Evolutionary conservation across 2,888 invertebrate genomes (phyloP).

Genomic region (Drosophila neutralis): DNA sequence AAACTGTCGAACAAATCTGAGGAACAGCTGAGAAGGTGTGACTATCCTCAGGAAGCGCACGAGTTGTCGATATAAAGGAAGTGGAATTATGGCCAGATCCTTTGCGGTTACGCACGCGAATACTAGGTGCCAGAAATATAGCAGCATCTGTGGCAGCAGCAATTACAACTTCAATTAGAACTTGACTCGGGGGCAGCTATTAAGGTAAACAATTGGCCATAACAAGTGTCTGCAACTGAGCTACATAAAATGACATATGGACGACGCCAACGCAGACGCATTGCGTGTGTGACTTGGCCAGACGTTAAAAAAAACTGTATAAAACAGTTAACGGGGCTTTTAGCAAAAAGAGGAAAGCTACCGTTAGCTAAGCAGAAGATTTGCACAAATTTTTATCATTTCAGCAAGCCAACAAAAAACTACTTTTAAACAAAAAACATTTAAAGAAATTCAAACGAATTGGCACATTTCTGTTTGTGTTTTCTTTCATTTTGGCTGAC

Average conservation of each 20-base stretch:
- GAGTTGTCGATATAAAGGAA: slow-evolving; percentile 54
- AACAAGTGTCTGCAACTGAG: slow-evolving; percentile 58
- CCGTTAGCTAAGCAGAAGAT: slow-evolving; percentile 55
- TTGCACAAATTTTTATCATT: slow-evolving; percentile 43
- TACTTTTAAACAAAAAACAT: slow-evolving; percentile 49
- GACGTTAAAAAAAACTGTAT: slow-evolving; percentile 65
- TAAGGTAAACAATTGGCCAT: slow-evolving; percentile 49
- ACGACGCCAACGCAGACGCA: slow-evolving; percentile 63
- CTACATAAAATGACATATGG: slow-evolving; percentile 61
- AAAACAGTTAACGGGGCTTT: slow-evolving; percentile 38
- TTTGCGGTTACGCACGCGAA: slow-evolving; percentile 62
- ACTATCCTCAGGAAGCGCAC: slow-evolving; percentile 44
- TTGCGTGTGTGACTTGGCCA: slow-evolving; percentile 67
- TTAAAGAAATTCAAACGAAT: slow-evolving; percentile 81
- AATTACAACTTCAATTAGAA: slow-evolving; percentile 65
- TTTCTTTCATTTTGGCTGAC: slow-evolving; percentile 35
- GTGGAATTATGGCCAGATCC: slow-evolving; percentile 48
- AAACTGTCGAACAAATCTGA: slow-evolving; percentile 62
- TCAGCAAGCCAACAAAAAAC: slow-evolving; percentile 25
- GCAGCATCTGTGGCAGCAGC: slow-evolving; percentile 62
- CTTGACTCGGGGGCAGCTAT: slow-evolving; percentile 30
- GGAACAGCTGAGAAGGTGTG: slow-evolving; percentile 69
- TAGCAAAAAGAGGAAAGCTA: slow-evolving; percentile 49
- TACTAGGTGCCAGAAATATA: slow-evolving; percentile 52
- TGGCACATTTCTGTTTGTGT: slow-evolving; percentile 62